A percentile compares a stretch with the other conserved stretches of the same genome.
These are phyloP conservation scores for Drosophila histrio DNA, from an alignment of 2,888 invertebrate species.

Conservation along the genomic window DNA sequence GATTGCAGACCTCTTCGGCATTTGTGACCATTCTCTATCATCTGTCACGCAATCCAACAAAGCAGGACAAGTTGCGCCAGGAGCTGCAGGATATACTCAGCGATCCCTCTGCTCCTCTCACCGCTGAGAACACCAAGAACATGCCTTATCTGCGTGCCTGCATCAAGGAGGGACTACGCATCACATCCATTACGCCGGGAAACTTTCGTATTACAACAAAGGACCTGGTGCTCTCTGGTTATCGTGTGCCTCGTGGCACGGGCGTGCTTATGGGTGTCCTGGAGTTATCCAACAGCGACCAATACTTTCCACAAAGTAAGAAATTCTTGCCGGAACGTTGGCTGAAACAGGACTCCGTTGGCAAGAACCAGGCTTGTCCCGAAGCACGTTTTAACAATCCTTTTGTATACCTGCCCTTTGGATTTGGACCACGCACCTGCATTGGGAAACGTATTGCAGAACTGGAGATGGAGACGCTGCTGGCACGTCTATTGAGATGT, in stretches of 20 bases:
- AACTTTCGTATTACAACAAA: constrained; percentile 86
- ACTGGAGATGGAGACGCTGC: constrained; percentile 87
- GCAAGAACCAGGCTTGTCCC: constrained; percentile 55
- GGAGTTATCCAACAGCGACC: constrained; percentile 86
- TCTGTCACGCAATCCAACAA: constrained; percentile 87
- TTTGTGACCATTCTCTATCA: constrained; percentile 73
- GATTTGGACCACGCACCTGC: constrained; percentile 89
- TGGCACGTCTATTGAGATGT: constrained; percentile 83
- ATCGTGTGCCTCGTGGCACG: constrained; percentile 87
- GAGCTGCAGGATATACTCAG: constrained; percentile 85
- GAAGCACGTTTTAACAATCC: constrained; percentile 68
- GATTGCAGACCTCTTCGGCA: constrained; percentile 81
- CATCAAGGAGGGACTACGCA: constrained; percentile 89
- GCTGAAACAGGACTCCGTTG: constrained; percentile 83
- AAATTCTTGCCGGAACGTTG: constrained; percentile 91
- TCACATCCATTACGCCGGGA: constrained; percentile 87
- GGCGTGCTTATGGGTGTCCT: constrained; percentile 91
- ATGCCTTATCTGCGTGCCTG: constrained; percentile 89
- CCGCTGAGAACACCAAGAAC: constrained; percentile 84
- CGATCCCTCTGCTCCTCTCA: constrained; percentile 82
- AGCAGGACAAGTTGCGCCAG: constrained; percentile 87
- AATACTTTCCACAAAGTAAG: constrained; percentile 87
- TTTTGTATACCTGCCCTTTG: constrained; percentile 87
- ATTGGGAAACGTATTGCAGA: constrained; percentile 90
- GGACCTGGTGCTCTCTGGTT: constrained; percentile 87